These are phyloP conservation scores for Anthopleura xanthogrammica DNA, from an alignment of 92 coral and sea anemone genomes.

Conservation along the genomic window DNA sequence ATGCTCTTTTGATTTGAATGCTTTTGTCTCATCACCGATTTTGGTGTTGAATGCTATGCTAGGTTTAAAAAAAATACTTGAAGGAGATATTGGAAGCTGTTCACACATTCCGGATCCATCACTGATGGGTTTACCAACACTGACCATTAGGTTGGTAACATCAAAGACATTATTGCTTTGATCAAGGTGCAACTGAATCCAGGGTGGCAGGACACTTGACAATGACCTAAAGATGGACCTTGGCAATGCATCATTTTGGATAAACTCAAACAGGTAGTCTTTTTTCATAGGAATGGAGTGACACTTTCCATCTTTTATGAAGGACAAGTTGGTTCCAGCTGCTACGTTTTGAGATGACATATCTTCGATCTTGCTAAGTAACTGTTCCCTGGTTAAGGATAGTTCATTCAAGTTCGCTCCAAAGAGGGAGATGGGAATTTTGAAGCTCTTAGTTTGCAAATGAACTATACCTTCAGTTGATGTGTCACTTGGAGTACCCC, in stretches of 20 bases:
- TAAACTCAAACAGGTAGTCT: conserved; percentile 32
- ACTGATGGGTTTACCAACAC: conserved; percentile 3
- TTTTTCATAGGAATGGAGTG: conserved; percentile 13
- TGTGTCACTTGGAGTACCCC: conserved; percentile 1
- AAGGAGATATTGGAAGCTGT: conserved; percentile 15
- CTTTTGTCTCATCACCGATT: conserved; percentile 3
- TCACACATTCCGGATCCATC: conserved; percentile 24
- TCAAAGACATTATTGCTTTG: conserved; percentile 9
- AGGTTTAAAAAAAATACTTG: conserved; percentile 20
- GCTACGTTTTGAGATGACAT: conserved; percentile 3
- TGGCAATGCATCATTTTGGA: conserved; percentile 39
- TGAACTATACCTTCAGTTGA: conserved; percentile 45
- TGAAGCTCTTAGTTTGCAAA: conserved; percentile 15
- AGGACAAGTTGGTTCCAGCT: neutral
- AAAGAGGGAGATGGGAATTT: conserved; percentile 40
- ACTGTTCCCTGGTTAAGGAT: neutral
- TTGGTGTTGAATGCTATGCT: neutral
- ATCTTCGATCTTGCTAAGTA: conserved; percentile 12
- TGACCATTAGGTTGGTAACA: conserved; percentile 15
- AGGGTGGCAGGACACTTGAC: conserved; percentile 16
- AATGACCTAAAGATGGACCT: conserved; percentile 17
- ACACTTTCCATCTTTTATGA: conserved; percentile 17
- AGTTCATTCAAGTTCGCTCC: conserved; percentile 24
- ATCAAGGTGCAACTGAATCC: conserved; percentile 17
- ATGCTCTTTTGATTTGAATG: conserved; percentile 12